Conservation (phyloP, 2,888 invertebrate species). For the Dynastes hyllus region DNA sequence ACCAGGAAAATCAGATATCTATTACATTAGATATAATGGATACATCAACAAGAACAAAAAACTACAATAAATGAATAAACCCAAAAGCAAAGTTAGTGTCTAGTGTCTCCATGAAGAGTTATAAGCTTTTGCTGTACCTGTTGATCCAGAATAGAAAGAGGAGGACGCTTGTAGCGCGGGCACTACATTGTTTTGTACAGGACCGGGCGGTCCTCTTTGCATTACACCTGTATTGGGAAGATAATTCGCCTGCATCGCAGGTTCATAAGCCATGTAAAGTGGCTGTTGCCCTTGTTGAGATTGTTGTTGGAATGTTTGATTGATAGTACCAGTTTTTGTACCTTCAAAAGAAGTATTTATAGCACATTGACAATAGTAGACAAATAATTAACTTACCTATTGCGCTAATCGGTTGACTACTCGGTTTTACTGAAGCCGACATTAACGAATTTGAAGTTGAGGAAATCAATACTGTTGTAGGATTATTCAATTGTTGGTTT, state of each 20-base stretch:
- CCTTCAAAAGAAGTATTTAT: conserved; percentile 58
- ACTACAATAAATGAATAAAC: conserved; percentile 47
- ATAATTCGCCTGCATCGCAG: conserved; percentile 75
- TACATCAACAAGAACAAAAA: conserved; percentile 37
- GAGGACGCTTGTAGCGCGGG: conserved; percentile 72
- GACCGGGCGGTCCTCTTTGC: conserved; percentile 74
- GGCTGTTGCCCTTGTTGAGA: conserved; percentile 73
- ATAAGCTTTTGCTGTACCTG: conserved; percentile 69
- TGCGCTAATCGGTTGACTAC: conserved; percentile 86
- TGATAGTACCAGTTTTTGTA: conserved; percentile 75
- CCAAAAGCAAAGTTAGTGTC: conserved; percentile 56
- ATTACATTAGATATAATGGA: conserved; percentile 22
- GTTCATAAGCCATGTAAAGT: conserved; percentile 78
- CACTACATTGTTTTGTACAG: conserved; percentile 71
- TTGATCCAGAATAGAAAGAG: conserved; percentile 73
- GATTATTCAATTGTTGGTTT: conserved; percentile 87
- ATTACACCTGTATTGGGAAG: conserved; percentile 78
- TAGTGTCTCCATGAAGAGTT: conserved; percentile 60
- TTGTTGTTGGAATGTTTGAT: conserved; percentile 75
- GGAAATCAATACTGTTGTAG: conserved; percentile 90
- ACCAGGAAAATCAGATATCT: conserved; percentile 32
- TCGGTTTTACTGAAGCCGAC: conserved; percentile 90
- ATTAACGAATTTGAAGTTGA: conserved; percentile 91
- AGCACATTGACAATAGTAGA: not conserved
- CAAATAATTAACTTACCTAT: conserved; percentile 75